phyloP scores from a whole-genome alignment of 2,888 invertebrate species.

The Troides oblongomaculatus region DNA sequence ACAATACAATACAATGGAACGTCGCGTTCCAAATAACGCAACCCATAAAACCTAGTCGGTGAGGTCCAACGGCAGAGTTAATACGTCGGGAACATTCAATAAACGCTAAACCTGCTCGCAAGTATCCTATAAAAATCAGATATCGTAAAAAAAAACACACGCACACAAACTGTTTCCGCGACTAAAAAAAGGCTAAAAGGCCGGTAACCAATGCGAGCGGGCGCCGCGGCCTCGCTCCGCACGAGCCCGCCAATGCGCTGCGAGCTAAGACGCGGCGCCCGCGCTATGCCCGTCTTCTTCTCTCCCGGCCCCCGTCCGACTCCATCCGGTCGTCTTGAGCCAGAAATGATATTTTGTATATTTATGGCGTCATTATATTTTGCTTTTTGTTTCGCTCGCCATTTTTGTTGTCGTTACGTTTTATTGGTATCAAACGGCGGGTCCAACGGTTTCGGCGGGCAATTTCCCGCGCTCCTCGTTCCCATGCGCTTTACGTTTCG shows the following conservation, averaged over 20 bases:
- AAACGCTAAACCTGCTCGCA: slow-evolving; percentile 52
- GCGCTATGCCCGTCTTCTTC: slow-evolving; percentile 51
- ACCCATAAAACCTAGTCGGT: slow-evolving; percentile 15
- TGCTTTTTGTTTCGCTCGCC: slow-evolving; percentile 45
- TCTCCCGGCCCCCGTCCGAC: slow-evolving; percentile 33
- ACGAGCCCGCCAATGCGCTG: slow-evolving; percentile 56
- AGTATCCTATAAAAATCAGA: slow-evolving; percentile 63
- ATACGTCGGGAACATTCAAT: slow-evolving; percentile 44
- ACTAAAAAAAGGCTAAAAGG: slow-evolving; percentile 45
- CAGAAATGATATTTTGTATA: slow-evolving; percentile 38
- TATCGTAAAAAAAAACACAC: slow-evolving; percentile 48
- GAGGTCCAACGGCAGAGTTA: slow-evolving; percentile 38
- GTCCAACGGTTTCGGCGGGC: slow-evolving; percentile 35
- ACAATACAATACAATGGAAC: not conserved
- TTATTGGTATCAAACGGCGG: slow-evolving; percentile 40
- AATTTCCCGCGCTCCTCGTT: slow-evolving; percentile 22
- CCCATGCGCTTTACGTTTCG: slow-evolving; percentile 23
- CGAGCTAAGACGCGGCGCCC: slow-evolving; percentile 54
- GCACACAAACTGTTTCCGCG: slow-evolving; percentile 32
- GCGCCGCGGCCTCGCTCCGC: slow-evolving; percentile 54
- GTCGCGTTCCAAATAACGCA: slow-evolving; percentile 13
- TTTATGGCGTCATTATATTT: slow-evolving; percentile 38
- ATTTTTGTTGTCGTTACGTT: slow-evolving; percentile 41
- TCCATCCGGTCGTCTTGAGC: slow-evolving; percentile 39
- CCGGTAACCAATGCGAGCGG: slow-evolving; percentile 44